These are phyloP conservation scores for Manis crassicaudata DNA, from an alignment of 2,797 vertebrate genomes.

Conservation along the genomic window DNA sequence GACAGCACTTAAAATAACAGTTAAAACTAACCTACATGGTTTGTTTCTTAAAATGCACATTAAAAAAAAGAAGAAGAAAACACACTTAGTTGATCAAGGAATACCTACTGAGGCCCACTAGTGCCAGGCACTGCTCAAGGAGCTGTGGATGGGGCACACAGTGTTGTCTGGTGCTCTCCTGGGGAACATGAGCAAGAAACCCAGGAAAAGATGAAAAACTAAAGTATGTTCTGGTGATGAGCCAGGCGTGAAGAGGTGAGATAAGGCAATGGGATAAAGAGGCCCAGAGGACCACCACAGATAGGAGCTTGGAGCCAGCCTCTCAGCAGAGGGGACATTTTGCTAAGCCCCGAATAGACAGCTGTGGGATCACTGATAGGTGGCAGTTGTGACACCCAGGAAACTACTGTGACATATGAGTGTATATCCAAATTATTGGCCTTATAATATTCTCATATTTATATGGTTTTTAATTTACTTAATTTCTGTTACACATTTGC, in stretches of 20 bases:
- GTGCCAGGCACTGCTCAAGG: fast-evolving
- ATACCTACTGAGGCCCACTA: fast-evolving
- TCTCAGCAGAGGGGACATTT: fast-evolving
- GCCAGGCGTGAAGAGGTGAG: fast-evolving
- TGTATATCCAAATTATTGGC: fast-evolving
- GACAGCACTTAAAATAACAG: neutral
- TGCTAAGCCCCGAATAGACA: neutral
- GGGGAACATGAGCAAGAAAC: neutral
- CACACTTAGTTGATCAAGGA: too few relatives aligned
- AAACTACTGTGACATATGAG: neutral
- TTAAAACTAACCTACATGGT: neutral
- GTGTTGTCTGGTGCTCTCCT: fast-evolving
- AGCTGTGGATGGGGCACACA: fast-evolving
- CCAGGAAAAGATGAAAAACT: neutral
- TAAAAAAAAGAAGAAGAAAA: neutral
- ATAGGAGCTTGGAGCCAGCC: fast-evolving
- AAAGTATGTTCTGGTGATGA: fast-evolving
- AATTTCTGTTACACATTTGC: neutral
- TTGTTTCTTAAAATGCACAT: neutral
- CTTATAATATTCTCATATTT: neutral
- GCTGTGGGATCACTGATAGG: fast-evolving
- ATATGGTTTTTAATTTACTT: neutral
- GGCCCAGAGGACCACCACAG: fast-evolving
- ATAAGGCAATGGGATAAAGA: neutral
- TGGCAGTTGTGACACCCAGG: neutral